These are phyloP conservation scores for Lasioglossum calceatum DNA, from an alignment of 2,888 invertebrate species.

Conservation along the genomic window DNA sequence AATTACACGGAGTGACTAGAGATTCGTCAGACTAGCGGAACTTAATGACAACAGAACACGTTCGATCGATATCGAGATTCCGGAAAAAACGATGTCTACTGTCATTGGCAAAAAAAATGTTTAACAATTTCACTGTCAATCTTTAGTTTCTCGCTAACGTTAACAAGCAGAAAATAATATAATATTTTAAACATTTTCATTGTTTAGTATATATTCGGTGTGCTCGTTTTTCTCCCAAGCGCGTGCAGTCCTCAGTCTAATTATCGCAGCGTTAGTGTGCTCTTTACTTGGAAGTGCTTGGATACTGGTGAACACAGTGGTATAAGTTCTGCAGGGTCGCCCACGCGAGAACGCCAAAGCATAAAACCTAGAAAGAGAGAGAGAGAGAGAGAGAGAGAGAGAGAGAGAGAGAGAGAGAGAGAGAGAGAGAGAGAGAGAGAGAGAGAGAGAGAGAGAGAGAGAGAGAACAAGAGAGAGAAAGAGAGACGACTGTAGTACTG, in stretches of 20 bases:
- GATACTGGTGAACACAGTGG: background rate
- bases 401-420: background rate
- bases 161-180: background rate
- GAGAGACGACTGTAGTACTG: too few species aligned
- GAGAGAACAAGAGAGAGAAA: background rate
- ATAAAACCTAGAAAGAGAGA: background rate
- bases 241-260: background rate
- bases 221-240: background rate
- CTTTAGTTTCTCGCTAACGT: background rate
- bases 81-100: background rate
- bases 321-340: background rate
- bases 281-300: background rate
- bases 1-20: slow-evolving; percentile 1
- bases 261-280: background rate
- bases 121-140: too few species aligned
- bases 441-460: background rate
- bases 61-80: background rate
- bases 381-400: background rate
- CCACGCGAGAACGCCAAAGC: slow-evolving; percentile 9
- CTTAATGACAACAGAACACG: background rate
- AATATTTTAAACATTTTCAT: background rate
- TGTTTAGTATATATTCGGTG: background rate
- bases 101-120: too few species aligned
- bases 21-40: background rate
- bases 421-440: background rate